Evolutionary conservation across 2,113 vertebrate species (phyloP).

Genomic region (Ctenodactylus gundi): DNA sequence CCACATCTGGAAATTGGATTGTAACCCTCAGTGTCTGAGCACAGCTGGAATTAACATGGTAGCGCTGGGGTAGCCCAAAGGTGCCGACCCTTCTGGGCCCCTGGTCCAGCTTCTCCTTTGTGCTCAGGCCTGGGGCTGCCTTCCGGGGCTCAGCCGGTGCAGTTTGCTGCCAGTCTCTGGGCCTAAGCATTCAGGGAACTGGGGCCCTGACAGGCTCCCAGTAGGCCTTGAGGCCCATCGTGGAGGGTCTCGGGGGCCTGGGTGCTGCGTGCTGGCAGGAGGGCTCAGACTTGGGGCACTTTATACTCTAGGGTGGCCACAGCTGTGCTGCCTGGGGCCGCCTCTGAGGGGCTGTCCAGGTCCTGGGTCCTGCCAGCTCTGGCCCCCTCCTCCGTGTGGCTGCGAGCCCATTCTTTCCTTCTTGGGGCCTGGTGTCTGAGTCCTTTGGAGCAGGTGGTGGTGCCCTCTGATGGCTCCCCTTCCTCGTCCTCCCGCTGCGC

Average conservation of each 20-base stretch:
- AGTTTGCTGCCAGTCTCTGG: rapidly evolving
- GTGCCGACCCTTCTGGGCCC: rapidly evolving
- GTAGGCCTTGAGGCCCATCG: background rate
- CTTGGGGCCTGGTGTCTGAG: background rate
- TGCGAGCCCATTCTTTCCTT: background rate
- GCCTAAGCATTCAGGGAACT: background rate
- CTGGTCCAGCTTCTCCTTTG: background rate
- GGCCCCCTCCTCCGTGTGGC: background rate
- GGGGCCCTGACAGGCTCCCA: rapidly evolving
- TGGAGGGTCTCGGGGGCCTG: too few relatives aligned
- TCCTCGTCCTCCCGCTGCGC: rapidly evolving
- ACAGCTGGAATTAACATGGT: rapidly evolving
- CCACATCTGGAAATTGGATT: background rate
- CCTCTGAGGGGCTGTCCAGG: background rate
- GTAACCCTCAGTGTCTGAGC: rapidly evolving
- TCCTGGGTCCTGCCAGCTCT: background rate
- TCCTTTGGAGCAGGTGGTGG: background rate
- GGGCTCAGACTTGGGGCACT: too few relatives aligned
- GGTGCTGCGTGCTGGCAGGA: too few relatives aligned
- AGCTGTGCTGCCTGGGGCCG: background rate
- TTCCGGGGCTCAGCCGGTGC: rapidly evolving
- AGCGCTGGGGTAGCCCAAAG: rapidly evolving
- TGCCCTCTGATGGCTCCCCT: rapidly evolving
- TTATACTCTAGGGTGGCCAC: background rate
- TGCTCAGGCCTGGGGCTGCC: too few relatives aligned